Evolutionary conservation across 2,113 vertebrate species (phyloP).

Genomic region (Tragulus kanchil): DNA sequence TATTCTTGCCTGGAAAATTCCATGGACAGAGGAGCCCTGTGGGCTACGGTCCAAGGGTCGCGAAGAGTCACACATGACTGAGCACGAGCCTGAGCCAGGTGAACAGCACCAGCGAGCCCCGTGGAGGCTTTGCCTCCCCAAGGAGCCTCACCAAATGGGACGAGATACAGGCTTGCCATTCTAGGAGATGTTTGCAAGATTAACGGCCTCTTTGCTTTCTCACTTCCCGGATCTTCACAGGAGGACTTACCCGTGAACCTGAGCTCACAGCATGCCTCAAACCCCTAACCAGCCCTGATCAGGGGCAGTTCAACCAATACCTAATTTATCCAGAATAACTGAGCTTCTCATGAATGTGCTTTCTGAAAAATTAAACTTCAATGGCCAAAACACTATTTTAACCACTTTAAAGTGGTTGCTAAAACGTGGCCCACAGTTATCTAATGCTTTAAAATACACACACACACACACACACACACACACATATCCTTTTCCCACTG

Average conservation of each 20-base stretch:
- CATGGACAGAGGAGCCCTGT: not conserved
- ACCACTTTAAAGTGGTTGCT: constrained; percentile 13
- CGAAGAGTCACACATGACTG: not conserved
- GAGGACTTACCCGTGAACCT: not conserved
- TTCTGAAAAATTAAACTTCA: constrained; percentile 25
- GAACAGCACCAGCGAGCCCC: not conserved
- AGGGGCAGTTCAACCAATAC: not conserved
- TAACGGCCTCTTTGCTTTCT: no score
- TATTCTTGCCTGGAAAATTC: not conserved
- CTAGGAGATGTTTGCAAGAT: no score
- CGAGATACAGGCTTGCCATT: not conserved
- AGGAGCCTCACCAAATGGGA: not conserved
- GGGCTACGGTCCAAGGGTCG: not conserved
- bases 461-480: no score
- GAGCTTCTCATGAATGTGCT: not conserved
- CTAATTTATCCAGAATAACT: not conserved
- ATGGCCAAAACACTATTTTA: constrained; percentile 2
- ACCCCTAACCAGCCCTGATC: not conserved
- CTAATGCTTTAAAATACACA: not conserved
- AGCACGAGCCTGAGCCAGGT: not conserved
- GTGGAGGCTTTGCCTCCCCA: not conserved
- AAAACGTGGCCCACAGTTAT: not conserved
- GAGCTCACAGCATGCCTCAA: not conserved
- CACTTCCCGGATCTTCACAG: no score
- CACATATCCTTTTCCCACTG: not conserved